Conservation (phyloP, 2,888 invertebrate genomes). For the Monoplex corrugatus region DNA sequence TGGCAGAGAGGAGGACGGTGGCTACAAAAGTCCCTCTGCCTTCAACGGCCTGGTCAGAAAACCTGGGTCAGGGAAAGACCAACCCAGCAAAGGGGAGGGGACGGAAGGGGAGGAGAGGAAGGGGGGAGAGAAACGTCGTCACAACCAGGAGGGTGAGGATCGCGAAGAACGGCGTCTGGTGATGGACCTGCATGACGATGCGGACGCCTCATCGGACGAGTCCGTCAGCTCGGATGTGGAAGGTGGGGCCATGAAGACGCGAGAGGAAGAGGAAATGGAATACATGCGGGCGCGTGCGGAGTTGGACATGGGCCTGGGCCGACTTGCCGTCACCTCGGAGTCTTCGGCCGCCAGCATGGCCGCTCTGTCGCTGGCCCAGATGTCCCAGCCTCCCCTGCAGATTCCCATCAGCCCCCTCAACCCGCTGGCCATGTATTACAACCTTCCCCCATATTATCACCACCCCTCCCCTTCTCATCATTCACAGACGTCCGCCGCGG, state of each 20-base stretch:
- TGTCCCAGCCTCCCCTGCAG: slow-evolving; percentile 67
- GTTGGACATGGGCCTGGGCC: slow-evolving; percentile 24
- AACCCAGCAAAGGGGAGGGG: neutral
- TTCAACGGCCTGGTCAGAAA: slow-evolving; percentile 37
- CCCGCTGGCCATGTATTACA: slow-evolving; percentile 76
- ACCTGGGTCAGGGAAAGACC: neutral
- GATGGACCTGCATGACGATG: slow-evolving; percentile 26
- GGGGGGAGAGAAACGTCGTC: neutral
- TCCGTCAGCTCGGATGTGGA: slow-evolving; percentile 14
- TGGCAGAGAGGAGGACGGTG: slow-evolving; percentile 22
- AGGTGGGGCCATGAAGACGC: neutral
- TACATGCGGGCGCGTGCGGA: slow-evolving; percentile 11
- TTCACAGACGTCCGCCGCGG: slow-evolving; percentile 29
- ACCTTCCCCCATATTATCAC: slow-evolving; percentile 74
- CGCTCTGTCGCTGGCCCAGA: slow-evolving; percentile 61
- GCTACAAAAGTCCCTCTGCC: slow-evolving; percentile 16
- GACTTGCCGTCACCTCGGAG: neutral
- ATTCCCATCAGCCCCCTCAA: slow-evolving; percentile 72
- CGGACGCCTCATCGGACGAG: slow-evolving; percentile 39
- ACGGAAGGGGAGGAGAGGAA: slow-evolving; percentile 25
- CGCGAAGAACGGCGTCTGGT: neutral
- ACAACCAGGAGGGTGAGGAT: slow-evolving; percentile 25
- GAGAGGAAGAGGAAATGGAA: slow-evolving; percentile 34
- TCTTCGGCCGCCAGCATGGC: slow-evolving; percentile 60
- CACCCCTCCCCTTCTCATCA: slow-evolving; percentile 72